These are phyloP conservation scores for Ladona fulva DNA, from an alignment of 1,140 invertebrate genomes.

Conservation along the genomic window DNA sequence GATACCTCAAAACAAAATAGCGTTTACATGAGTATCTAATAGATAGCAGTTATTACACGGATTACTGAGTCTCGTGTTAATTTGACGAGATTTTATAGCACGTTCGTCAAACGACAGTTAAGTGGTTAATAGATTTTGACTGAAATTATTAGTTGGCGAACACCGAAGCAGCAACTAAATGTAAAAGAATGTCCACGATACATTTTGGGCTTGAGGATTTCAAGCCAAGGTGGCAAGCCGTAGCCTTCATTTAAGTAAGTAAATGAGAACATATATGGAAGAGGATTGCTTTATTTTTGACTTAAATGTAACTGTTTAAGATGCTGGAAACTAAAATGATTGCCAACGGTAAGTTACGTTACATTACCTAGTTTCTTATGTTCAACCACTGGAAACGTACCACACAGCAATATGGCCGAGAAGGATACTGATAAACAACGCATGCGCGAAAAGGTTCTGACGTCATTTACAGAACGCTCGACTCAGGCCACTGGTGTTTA, in stretches of 20 bases:
- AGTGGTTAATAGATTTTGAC: too few species aligned
- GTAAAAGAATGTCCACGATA: too few species aligned
- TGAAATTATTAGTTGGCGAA: too few species aligned
- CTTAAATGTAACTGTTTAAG: background rate
- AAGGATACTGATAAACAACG: conserved; percentile 8
- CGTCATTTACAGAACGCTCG: conserved; percentile 1
- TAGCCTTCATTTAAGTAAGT: background rate
- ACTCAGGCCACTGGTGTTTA: conserved; percentile 12
- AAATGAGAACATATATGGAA: background rate
- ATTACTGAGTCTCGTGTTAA: too few species aligned
- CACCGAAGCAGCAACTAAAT: too few species aligned
- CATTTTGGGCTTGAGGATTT: background rate
- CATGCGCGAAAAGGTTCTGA: conserved; percentile 11
- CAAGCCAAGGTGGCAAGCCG: conserved; percentile 1
- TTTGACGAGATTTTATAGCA: background rate
- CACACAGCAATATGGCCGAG: conserved; percentile 14
- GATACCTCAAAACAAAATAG: too few species aligned
- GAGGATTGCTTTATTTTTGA: background rate
- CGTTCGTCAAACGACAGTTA: too few species aligned
- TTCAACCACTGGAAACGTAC: background rate
- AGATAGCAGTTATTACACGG: too few species aligned
- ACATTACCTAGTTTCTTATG: conserved; percentile 12
- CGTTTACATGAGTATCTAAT: too few species aligned
- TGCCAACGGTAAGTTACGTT: conserved; percentile 9
- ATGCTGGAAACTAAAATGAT: background rate